phyloP scores from a whole-genome alignment of 2,797 vertebrate genomes.

The Eospalax fontanierii region DNA sequence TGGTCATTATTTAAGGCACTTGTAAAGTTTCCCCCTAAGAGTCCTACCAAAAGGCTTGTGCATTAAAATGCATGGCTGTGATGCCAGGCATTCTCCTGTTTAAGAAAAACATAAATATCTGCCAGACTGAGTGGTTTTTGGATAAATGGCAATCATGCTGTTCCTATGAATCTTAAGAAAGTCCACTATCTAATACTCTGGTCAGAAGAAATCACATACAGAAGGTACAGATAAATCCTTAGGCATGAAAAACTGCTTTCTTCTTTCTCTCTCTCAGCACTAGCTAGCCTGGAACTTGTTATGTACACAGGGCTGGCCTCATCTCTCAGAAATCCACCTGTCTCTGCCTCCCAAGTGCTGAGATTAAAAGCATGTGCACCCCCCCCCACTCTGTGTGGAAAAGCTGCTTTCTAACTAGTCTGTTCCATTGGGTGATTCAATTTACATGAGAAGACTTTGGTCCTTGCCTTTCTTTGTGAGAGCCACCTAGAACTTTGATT shows the following conservation, averaged over 20 bases:
- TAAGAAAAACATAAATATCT: conserved; percentile 72
- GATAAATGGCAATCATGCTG: conserved; percentile 46
- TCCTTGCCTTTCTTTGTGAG: neutral
- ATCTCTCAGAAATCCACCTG: no score
- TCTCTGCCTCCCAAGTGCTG: no score
- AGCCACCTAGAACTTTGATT: neutral
- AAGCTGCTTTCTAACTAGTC: neutral
- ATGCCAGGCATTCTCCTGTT: conserved; percentile 36
- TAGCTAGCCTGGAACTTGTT: no score
- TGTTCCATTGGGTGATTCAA: neutral
- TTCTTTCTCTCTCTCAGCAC: neutral
- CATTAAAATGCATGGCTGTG: conserved; percentile 64
- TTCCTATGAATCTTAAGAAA: conserved; percentile 48
- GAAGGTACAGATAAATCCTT: neutral
- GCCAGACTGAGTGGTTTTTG: conserved; percentile 27
- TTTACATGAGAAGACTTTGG: neutral
- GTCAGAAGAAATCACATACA: neutral
- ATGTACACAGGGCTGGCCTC: no score
- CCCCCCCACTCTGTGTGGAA: neutral
- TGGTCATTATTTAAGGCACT: conserved; percentile 82
- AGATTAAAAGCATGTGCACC: no score
- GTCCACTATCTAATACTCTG: conserved; percentile 20
- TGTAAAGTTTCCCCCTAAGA: conserved; percentile 65
- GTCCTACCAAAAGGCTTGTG: conserved; percentile 61
- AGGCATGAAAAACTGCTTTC: neutral